Evolutionary conservation across 1,140 invertebrate species (phyloP), one percentile per base, ranked within the genome.

Genomic region (Radopholus similis): DNA sequence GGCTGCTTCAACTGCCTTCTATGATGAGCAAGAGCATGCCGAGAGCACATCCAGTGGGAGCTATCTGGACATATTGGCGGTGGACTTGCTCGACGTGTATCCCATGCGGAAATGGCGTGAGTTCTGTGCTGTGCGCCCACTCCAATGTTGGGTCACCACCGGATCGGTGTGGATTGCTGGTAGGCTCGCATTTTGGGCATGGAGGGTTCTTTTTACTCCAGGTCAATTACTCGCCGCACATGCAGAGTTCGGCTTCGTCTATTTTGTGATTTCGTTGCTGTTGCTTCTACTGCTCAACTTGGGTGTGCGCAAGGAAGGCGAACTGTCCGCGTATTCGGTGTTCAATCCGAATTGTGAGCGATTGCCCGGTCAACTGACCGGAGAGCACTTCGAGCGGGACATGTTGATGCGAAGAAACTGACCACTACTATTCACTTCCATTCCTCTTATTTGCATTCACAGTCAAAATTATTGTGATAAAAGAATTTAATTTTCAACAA

Each of bases 261-360:
- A 89, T 83, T 89, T 96, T 77, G 87, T 91, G 42, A 62, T 91
- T 8, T 91, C 92, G 5, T 83, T 87, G 0, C 85, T 97, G 53
- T 77, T 90, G 73, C 87, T 90, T 23, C 90, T 97, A 51, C 95
- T 88, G 80, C 84, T 88, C 0, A 96, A 93, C 82, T 93, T 91
- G 37, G 84, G 90, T 51, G 89, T 89, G 3, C 84, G 86, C 8
- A 87, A 87, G 77, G 83, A 71, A 74, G 88, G 88, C 37, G 91
- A 93, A 87, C 82, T 90, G 32, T 0, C 96, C 92, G 85, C 95
- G 0, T 98, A 97, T 83, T 97, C 93, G 60, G 94, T 97, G 0
- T 97, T 97, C 81, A 97, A 98, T 87, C 89, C 90, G 69, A 89
- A 94, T 77, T 97, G 91, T 85, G 87, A 91, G 82, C 87, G 90